phyloP scores from a whole-genome alignment of 2,113 vertebrate genomes.

The Cygnus atratus region DNA sequence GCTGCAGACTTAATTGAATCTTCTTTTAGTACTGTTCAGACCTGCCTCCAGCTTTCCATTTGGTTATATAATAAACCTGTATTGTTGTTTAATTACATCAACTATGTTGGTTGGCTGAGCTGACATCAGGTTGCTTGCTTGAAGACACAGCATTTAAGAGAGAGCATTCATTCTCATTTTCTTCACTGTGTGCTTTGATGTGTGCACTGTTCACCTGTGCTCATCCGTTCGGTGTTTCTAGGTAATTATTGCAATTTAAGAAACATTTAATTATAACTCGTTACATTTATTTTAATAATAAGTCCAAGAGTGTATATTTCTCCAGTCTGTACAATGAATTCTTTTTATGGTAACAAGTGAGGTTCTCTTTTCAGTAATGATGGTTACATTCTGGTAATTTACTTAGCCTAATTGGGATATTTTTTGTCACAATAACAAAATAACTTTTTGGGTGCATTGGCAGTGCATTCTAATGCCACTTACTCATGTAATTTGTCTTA shows the following conservation, averaged over 20 bases:
- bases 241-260: conserved; percentile 54
- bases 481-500: conserved; percentile 15
- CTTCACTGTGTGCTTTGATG: neutral
- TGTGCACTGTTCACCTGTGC: conserved; percentile 5
- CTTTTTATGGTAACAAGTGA: conserved; percentile 18
- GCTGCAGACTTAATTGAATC: conserved; percentile 59
- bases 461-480: neutral
- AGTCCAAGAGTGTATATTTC: conserved; percentile 21
- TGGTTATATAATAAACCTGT: conserved; percentile 55
- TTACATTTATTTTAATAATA: conserved; percentile 45
- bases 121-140: conserved; percentile 22
- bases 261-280: conserved; percentile 41
- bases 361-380: conserved; percentile 28
- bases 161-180: conserved; percentile 29
- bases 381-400: conserved; percentile 31
- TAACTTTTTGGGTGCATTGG: conserved; percentile 1
- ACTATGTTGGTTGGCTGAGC: neutral
- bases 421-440: neutral
- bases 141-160: neutral
- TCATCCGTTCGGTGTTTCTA: conserved; percentile 30
- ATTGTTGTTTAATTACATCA: conserved; percentile 59
- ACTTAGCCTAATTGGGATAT: conserved; percentile 1
- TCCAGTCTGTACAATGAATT: neutral
- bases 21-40: conserved; percentile 33
- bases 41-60: conserved; percentile 36